Evolutionary conservation across 2,888 invertebrate genomes (phyloP), one percentile per base, ranked within the genome.

Genomic region (Trichopria drosophilae): DNA sequence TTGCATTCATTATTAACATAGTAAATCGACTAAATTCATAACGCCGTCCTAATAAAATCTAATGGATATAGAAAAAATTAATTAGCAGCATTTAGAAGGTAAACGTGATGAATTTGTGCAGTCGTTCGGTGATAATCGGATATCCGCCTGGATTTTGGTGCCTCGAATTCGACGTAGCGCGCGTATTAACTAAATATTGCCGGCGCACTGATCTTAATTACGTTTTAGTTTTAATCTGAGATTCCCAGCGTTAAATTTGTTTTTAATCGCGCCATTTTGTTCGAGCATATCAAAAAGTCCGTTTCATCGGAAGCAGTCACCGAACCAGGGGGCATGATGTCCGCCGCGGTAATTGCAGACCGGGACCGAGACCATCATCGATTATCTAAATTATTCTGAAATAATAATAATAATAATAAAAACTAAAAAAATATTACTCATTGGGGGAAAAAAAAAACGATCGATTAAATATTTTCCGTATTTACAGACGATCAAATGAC

Each of bases 11-110:
- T n/a, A n/a, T n/a, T n/a, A n/a, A n/a, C n/a, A n/a, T n/a, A 51
- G 60, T 62, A 64, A 61, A 63, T 63, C 61, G 59, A 62, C 66
- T 63, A 62, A 58, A 64, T 61, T 59, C 59, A 57, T 61, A 67
- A 67, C 69, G 67, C 68, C 63, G 65, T 66, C 65, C 64, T 69
- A 71, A 71, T 69, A 67, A 70, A 68, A 64, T 29, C 42, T 61
- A 61, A 64, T 61, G 62, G 62, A 62, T 67, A 65, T 46, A 65
- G 63, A 65, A 68, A 65, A 64, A 63, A 65, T 66, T 61, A 59
- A 61, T 57, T n/a, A n/a, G n/a, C n/a, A 63, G 64, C 58, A n/a
- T 61, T 61, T 57, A 62, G 58, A 66, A 68, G 64, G 59, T 66
- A 67, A 65, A 66, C 68, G 64, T 65, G 66, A 65, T 65, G 58